Base-by-base conservation (phyloP, 2,888 invertebrate species). In the Muschampia plurimacula region DNA sequence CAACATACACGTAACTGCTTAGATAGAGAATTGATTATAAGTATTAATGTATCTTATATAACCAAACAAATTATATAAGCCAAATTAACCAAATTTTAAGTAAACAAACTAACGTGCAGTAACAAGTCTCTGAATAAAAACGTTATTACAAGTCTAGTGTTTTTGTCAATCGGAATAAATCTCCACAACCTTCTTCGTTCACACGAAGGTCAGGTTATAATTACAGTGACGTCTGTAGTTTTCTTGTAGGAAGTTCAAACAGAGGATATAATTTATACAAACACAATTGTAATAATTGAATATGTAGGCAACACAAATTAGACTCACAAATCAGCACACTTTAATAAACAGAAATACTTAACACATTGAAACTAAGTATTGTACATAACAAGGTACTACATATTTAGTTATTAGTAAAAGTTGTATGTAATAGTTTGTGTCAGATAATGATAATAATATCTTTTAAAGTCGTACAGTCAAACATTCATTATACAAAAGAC, bases 401-500 rank as follows among this genome's bases (percentile, higher is more conserved):
- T 46, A 2, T 46, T 46, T 12, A 12, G 46, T 46, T 46, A 10
- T 3, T 46, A 46, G 46, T 46, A 12, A 46, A 46, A 46, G 46
- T 46, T 22, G 22, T 22, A 22, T 22, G 22, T 22, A 22, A 22
- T 22, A 0, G 22, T 22, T 22, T 22, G 22, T 22, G 1, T 22
- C 22, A 22, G 22, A 1, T 22, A 22, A 22, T 22, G 22, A 22
- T 22, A 1, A 22, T 22, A 1, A 22, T 22, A 22, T 22, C 22
- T 22, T 3, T 12, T 44, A 12, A 44, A n/a, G n/a, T 9, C 9
- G n/a, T 49, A n/a, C n/a, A n/a, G n/a, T 49, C n/a, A 49, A 49
- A 49, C 13, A 44, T 49, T 49, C 49, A n/a, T 68, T 10, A 69
- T 77, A 78, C 72, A 78, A 81, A 81, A 80, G 79, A 81, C 76